Base-by-base conservation (phyloP, 2,113 vertebrate species). In the Myotis lucifugus region DNA sequence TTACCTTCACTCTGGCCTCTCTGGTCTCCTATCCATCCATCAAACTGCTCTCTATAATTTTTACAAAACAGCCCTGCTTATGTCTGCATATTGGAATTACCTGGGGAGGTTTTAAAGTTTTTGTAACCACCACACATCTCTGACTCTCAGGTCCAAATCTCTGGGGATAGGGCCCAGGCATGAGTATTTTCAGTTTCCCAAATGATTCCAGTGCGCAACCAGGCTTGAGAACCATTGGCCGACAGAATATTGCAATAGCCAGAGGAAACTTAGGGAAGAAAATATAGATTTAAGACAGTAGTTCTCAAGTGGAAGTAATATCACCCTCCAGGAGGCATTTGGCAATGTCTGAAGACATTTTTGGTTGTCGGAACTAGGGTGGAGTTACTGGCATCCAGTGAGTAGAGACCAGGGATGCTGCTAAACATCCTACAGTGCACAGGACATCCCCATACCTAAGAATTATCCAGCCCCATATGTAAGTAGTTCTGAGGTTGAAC, bases 141-240 rank as follows among this genome's bases (percentile, higher is more conserved):
- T 42, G 15, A 48, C 29, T 61, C 12, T 50, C 69, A 23, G 85
- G 32, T 42, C 61, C 17, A 25, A 56, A 27, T 67, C 37, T 42
- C 6, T 13, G 32, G 29, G 4, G 0, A 0, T 18, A 2, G 40
- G 10, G 11, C 17, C 19, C 18, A 0, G 2, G 46, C 29, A 54
- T 64, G 6, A 1, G 4, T 29, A 21, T 70, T 69, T 59, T 52
- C 19, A 40, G 15, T 14, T 61, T 85, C 52, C 19, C 21, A 5
- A 7, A 1, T 66, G 69, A 77, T 21, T 70, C 27, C 12, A 48
- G 6, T 10, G 2, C 8, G 8, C 8, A 46, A 23, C 42, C 59
- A 56, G 25, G 76, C 32, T 64, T 70, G 70, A 48, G 61, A 54
- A 12, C 42, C 69, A 64, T n/a, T 46, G 69, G 7, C 42, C 21